Conservation (phyloP, 2,113 vertebrate genomes). For the Platysternon megacephalum region DNA sequence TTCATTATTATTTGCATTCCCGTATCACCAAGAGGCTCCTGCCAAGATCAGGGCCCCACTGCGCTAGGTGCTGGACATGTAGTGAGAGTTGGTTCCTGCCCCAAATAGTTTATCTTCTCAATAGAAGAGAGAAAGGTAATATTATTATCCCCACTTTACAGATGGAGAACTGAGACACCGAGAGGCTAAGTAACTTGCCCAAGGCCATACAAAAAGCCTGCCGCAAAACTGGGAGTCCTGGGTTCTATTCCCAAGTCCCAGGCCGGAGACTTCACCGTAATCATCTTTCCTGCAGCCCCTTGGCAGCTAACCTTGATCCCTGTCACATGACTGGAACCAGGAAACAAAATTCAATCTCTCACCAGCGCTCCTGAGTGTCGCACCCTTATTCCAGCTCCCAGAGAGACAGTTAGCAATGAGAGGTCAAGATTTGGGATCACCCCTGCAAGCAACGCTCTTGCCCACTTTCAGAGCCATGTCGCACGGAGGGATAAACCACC, state of each 20-base stretch:
- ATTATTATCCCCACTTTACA: not conserved
- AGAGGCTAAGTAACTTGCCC: not conserved
- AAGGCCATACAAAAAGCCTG: not conserved
- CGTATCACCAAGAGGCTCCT: too few relatives aligned
- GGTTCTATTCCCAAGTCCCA: not conserved
- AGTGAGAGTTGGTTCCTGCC: not conserved
- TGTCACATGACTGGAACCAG: not conserved
- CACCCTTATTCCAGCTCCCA: not conserved
- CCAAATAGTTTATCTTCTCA: not conserved
- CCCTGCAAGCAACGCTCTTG: not conserved
- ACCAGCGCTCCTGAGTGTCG: not conserved
- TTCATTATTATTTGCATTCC: not conserved
- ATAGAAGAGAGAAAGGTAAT: not conserved
- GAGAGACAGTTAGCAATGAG: not conserved
- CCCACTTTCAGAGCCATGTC: not conserved
- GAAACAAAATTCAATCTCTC: not conserved
- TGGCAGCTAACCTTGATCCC: not conserved
- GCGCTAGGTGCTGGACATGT: not conserved
- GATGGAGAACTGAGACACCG: not conserved
- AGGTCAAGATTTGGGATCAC: not conserved
- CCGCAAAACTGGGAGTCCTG: not conserved
- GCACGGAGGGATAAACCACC: not conserved
- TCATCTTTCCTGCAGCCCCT: not conserved
- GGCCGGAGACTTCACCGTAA: not conserved
- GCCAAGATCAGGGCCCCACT: not conserved